These are phyloP conservation scores for Busseola fusca DNA, from an alignment of 2,888 invertebrate genomes.

Conservation along the genomic window DNA sequence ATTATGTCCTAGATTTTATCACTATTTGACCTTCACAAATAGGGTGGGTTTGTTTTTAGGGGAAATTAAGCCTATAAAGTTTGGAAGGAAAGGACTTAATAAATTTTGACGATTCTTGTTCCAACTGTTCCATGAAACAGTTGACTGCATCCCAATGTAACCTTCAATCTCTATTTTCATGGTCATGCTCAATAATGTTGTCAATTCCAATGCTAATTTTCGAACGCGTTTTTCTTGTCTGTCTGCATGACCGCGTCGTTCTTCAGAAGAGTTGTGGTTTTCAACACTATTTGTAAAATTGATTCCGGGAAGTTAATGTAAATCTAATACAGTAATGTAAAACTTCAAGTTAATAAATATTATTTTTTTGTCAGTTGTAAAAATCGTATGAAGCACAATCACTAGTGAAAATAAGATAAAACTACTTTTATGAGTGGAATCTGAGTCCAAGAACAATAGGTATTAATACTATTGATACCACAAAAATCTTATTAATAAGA, in stretches of 20 bases:
- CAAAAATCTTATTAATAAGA: no score
- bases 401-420: background rate
- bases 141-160: background rate
- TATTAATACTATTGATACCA: background rate
- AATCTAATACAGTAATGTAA: background rate
- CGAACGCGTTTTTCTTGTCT: background rate
- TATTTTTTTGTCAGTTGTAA: background rate
- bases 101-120: conserved; percentile 1
- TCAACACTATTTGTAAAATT: background rate
- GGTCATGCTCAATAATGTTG: background rate
- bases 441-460: background rate
- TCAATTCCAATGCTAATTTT: background rate
- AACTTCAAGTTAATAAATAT: background rate
- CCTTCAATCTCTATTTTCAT: conserved; percentile 11
- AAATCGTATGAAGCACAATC: background rate
- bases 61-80: background rate
- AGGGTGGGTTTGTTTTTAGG: background rate
- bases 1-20: background rate
- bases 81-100: no score
- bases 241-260: background rate
- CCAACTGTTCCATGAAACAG: conserved; percentile 5
- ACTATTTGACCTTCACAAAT: background rate
- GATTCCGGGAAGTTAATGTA: background rate
- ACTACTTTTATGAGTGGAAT: background rate
- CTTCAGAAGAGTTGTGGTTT: background rate